These are phyloP conservation scores for Ectropis crepuscularia DNA, from an alignment of 2,888 invertebrate species.

Conservation along the genomic window DNA sequence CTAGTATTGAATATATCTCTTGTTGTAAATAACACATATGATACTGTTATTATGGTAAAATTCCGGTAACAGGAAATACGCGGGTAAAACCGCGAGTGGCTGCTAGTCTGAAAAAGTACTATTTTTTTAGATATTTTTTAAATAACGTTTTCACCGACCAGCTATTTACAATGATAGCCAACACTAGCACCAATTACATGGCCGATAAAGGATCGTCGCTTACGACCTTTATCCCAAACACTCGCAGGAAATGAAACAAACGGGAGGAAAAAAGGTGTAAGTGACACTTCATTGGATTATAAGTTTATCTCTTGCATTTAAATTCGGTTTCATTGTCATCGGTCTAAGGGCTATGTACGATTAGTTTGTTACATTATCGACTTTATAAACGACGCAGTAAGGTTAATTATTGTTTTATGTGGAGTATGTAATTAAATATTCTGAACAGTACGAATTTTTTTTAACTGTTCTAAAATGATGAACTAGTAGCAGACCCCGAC, in stretches of 20 bases:
- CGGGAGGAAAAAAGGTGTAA: conserved; percentile 5
- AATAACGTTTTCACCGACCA: background rate
- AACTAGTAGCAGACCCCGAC: too few species aligned
- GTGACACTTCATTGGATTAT: conserved; percentile 8
- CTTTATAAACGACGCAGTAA: background rate
- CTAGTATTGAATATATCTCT: too few species aligned
- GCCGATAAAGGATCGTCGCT: conserved; percentile 30
- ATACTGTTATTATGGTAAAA: too few species aligned
- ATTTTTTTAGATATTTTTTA: too few species aligned
- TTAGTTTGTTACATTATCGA: background rate
- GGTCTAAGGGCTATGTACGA: conserved; percentile 18
- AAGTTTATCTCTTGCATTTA: conserved; percentile 12
- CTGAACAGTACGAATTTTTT: too few species aligned
- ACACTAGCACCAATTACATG: conserved; percentile 27
- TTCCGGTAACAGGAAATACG: too few species aligned
- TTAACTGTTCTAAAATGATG: too few species aligned
- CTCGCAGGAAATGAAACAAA: conserved; percentile 5
- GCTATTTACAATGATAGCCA: conserved; percentile 6
- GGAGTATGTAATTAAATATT: too few species aligned
- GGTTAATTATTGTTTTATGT: background rate
- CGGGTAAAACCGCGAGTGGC: too few species aligned
- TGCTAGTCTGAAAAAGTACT: too few species aligned
- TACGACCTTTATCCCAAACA: conserved; percentile 27
- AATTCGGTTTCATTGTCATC: conserved; percentile 14
- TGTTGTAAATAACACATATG: too few species aligned